Evolutionary conservation across 2,888 invertebrate genomes (phyloP).

Genomic region (Hoplodrina blanda): DNA sequence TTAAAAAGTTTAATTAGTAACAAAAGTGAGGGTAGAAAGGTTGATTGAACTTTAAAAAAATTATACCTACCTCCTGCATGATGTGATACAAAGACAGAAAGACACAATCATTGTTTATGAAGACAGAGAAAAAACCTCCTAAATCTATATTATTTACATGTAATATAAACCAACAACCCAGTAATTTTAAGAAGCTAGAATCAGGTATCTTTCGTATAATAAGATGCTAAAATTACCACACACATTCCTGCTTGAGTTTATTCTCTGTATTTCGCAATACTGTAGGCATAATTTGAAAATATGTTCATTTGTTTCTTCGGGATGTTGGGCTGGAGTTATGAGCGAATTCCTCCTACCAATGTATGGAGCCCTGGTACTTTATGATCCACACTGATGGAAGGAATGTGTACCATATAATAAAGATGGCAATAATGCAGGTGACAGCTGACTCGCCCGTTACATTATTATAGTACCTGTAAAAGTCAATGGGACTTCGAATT

Average conservation of each 20-base stretch:
- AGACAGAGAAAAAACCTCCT: not conserved
- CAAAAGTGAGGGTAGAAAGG: not conserved
- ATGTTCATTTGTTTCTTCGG: conserved; percentile 48
- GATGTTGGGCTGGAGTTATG: conserved; percentile 42
- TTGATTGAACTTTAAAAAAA: not conserved
- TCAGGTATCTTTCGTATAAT: conserved; percentile 26
- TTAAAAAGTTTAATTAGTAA: conserved; percentile 1
- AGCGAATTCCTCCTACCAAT: conserved; percentile 34
- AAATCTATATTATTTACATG: conserved; percentile 18
- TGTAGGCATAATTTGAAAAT: conserved; percentile 52
- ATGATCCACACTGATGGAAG: conserved; percentile 54
- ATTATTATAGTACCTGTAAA: conserved; percentile 53
- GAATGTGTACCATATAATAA: conserved; percentile 47
- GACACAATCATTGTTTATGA: not conserved
- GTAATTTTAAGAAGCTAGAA: conserved; percentile 23
- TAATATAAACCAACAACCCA: conserved; percentile 16
- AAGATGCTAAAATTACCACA: conserved; percentile 13
- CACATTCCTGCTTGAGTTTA: conserved; percentile 17
- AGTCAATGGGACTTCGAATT: conserved; percentile 47
- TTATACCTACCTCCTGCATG: not conserved
- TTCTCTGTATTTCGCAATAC: conserved; percentile 11
- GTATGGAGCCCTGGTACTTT: conserved; percentile 54
- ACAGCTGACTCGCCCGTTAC: conserved; percentile 44
- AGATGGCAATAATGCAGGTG: conserved; percentile 51
- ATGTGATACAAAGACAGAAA: not conserved